A percentile compares a stretch with the other conserved stretches of the same genome.
phyloP scores from a whole-genome alignment of 2,113 vertebrate genomes.

The Pycnonotus jocosus region DNA sequence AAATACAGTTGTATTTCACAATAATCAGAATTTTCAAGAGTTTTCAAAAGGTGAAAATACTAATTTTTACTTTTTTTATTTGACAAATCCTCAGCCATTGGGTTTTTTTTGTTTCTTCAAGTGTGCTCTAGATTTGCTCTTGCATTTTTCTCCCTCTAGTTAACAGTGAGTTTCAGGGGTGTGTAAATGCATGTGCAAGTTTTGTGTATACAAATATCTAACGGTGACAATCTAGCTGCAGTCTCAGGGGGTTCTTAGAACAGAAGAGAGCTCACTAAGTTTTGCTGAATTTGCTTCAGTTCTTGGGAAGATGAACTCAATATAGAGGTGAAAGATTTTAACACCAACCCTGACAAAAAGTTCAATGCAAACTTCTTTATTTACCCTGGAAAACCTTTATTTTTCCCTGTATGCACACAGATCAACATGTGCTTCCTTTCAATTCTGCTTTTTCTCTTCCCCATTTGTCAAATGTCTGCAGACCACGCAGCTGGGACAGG shows the following conservation, averaged over 20 bases:
- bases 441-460: background rate
- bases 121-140: background rate
- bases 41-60: background rate
- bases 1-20: background rate
- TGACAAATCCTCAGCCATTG: background rate
- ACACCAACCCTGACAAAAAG: background rate
- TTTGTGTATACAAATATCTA: background rate
- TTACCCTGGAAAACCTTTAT: background rate
- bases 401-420: background rate
- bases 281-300: background rate
- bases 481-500: background rate
- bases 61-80: background rate
- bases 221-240: background rate
- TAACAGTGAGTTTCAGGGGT: background rate
- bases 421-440: background rate
- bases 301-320: background rate
- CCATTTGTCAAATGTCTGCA: background rate
- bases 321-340: background rate
- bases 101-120: background rate
- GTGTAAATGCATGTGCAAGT: accelerated
- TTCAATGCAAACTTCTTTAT: background rate
- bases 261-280: background rate
- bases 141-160: background rate
- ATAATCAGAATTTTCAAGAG: background rate
- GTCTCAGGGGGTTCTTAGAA: background rate